Conservation (phyloP, 2,888 invertebrate genomes). For the Pteria penguin region DNA sequence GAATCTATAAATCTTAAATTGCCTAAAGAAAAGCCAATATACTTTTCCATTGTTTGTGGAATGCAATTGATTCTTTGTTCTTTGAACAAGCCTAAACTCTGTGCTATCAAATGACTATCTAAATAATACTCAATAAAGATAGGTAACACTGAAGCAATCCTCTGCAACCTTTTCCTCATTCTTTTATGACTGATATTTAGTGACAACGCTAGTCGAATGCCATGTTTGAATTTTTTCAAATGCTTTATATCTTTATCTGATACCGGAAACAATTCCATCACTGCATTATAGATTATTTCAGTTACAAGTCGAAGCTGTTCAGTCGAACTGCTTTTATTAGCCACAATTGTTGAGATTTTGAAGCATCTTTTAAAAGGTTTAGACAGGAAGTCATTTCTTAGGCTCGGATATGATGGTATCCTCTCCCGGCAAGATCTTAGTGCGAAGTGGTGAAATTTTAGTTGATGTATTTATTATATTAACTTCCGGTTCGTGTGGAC, state of each 20-base stretch:
- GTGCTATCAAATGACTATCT: conserved; percentile 35
- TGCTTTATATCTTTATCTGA: background rate
- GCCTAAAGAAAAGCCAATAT: conserved; percentile 42
- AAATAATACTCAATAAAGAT: no score
- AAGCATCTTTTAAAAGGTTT: no score
- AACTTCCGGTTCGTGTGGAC: no score
- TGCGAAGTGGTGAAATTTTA: no score
- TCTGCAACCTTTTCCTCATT: no score
- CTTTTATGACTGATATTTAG: no score
- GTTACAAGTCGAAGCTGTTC: background rate
- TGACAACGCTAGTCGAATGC: no score
- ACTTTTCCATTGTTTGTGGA: conserved; percentile 46
- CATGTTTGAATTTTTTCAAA: no score
- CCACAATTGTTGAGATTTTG: background rate
- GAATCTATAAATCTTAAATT: conserved; percentile 45
- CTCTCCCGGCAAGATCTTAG: conserved; percentile 3
- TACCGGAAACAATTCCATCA: background rate
- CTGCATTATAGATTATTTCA: background rate
- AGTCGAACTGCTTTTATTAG: background rate
- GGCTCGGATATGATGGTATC: conserved; percentile 5
- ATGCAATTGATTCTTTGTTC: conserved; percentile 43
- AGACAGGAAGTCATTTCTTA: no score
- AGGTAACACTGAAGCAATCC: no score
- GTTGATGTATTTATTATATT: no score
- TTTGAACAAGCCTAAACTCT: conserved; percentile 31